phyloP scores from a whole-genome alignment of 1,140 invertebrate species.

The Magallana angulata region DNA sequence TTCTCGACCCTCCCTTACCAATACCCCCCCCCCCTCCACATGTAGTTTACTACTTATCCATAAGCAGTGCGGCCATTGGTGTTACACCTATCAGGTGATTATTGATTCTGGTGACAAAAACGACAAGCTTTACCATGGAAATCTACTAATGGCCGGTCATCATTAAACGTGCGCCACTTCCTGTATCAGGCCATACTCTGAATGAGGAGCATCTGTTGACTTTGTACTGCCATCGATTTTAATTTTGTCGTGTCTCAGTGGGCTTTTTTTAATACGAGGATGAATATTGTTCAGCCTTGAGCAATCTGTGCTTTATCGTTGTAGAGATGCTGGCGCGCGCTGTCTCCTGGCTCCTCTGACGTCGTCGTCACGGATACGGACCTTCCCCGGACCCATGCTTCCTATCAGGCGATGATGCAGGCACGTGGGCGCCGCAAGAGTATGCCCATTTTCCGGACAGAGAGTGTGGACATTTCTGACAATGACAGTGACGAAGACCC shows the following conservation, averaged over 20 bases:
- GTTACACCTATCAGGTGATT: too few relatives aligned
- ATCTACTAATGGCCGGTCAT: slow-evolving; percentile 20
- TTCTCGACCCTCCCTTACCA: too few relatives aligned
- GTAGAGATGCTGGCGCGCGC: slow-evolving; percentile 8
- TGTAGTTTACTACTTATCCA: too few relatives aligned
- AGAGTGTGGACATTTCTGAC: slow-evolving; percentile 21
- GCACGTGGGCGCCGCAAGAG: neutral
- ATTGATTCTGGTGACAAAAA: neutral
- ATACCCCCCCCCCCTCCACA: too few relatives aligned
- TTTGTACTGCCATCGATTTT: slow-evolving; percentile 16
- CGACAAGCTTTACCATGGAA: slow-evolving; percentile 1
- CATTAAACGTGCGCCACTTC: slow-evolving; percentile 11
- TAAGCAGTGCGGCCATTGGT: too few relatives aligned
- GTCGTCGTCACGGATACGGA: slow-evolving; percentile 10
- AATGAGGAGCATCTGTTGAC: slow-evolving; percentile 27
- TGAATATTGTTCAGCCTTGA: slow-evolving; percentile 21
- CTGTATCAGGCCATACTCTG: neutral
- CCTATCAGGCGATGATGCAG: slow-evolving; percentile 24
- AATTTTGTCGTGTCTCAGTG: slow-evolving; percentile 19
- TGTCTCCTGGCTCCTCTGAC: slow-evolving; percentile 6
- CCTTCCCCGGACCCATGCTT: slow-evolving; percentile 1
- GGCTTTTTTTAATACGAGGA: slow-evolving; percentile 7
- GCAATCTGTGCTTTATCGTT: slow-evolving; percentile 33
- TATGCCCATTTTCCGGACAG: slow-evolving; percentile 40
- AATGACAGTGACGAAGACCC: slow-evolving; percentile 34